Percentiles rank a stretch among this genome's conserved stretches.
These are phyloP conservation scores for Acleris literana DNA, from an alignment of 2,888 invertebrate species.

Conservation along the genomic window DNA sequence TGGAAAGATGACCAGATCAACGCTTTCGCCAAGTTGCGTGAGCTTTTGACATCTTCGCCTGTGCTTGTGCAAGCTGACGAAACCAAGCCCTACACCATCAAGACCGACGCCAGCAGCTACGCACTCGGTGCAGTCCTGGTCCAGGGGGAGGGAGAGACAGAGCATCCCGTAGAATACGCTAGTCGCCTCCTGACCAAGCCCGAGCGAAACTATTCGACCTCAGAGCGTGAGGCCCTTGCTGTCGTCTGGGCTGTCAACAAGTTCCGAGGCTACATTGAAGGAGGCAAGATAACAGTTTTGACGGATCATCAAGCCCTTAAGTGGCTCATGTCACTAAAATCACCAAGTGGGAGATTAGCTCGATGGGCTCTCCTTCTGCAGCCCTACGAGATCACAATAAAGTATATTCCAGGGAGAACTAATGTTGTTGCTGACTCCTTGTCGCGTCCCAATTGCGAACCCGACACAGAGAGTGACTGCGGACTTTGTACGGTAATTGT, in stretches of 20 bases:
- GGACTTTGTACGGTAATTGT: not conserved
- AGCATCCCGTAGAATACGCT: constrained; percentile 39
- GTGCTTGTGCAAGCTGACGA: constrained; percentile 32
- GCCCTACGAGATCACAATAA: constrained; percentile 48
- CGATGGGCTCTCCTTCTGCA: constrained; percentile 62
- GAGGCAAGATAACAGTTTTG: constrained; percentile 17
- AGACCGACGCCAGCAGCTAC: constrained; percentile 42
- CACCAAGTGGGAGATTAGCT: constrained; percentile 59
- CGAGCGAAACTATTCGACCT: constrained; percentile 55
- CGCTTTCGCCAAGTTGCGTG: constrained; percentile 42
- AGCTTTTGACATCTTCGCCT: not conserved
- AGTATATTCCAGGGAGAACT: constrained; percentile 49
- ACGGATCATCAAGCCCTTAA: constrained; percentile 35
- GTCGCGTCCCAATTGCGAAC: constrained; percentile 32
- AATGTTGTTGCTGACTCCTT: constrained; percentile 39
- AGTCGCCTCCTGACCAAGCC: constrained; percentile 39
- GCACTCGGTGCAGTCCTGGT: constrained; percentile 30
- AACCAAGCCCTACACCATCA: constrained; percentile 28
- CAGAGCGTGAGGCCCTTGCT: constrained; percentile 49
- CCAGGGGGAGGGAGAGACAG: constrained; percentile 33
- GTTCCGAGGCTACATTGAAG: constrained; percentile 25
- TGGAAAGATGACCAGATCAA: constrained; percentile 42
- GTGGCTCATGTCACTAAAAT: constrained; percentile 49
- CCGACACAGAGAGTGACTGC: not conserved
- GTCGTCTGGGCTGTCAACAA: too few species aligned